Conservation (phyloP, 2,797 vertebrate genomes). For the Amblyraja radiata region DNA sequence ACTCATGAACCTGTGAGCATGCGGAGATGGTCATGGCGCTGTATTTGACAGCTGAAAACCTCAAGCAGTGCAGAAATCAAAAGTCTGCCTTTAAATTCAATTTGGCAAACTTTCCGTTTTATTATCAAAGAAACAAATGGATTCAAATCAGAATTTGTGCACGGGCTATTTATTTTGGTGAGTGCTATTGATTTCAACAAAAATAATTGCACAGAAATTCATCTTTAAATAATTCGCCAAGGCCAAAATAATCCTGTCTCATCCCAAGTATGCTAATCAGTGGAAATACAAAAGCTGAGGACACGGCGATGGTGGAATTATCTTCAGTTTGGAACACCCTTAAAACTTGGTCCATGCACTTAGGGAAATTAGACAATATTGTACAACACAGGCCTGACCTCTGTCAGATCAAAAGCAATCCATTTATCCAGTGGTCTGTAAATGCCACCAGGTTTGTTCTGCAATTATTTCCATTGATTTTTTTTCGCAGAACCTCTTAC, state of each 20-base stretch:
- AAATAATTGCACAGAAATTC: constrained; percentile 30
- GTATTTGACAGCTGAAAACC: background rate
- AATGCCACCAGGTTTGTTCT: constrained; percentile 14
- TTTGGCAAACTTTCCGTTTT: constrained; percentile 34
- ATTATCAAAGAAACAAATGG: constrained; percentile 32
- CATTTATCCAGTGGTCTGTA: constrained; percentile 35
- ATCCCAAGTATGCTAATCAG: background rate
- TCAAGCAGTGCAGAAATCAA: background rate
- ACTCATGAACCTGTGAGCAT: too few species aligned
- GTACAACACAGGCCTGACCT: constrained; percentile 10
- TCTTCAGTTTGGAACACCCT: background rate
- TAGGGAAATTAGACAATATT: constrained; percentile 25
- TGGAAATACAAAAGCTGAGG: background rate
- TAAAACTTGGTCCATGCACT: constrained; percentile 5
- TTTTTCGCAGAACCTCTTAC: constrained; percentile 33
- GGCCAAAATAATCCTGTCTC: background rate
- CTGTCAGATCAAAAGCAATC: constrained; percentile 34
- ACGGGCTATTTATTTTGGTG: constrained; percentile 36
- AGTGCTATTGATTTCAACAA: constrained; percentile 29
- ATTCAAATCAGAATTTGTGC: constrained; percentile 31
- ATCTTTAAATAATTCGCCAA: constrained; percentile 1
- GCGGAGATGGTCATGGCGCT: background rate
- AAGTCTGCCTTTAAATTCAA: background rate
- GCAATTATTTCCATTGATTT: constrained; percentile 37
- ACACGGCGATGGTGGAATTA: background rate